A percentile compares a stretch with the other conserved stretches of the same genome.
phyloP scores from a whole-genome alignment of 2,888 invertebrate species.

The Entomobrya multifasciata region DNA sequence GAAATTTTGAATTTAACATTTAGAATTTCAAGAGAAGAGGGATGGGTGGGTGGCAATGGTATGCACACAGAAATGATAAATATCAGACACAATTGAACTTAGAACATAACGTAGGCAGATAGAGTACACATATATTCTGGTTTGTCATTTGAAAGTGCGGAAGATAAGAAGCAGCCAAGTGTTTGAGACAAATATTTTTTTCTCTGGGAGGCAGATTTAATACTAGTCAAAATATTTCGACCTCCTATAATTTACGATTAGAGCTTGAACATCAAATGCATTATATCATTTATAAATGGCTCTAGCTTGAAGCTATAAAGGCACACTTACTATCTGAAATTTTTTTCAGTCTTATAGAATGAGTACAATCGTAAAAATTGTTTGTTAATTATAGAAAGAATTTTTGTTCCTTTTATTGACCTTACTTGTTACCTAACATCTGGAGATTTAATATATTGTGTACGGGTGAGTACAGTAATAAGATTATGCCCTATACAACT shows the following conservation, averaged over 20 bases:
- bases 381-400: conserved; percentile 1
- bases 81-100: conserved; percentile 6
- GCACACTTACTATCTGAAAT: conserved; percentile 4
- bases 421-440: no score
- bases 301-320: background rate
- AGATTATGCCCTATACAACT: conserved; percentile 10
- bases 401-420: background rate
- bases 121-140: conserved; percentile 6
- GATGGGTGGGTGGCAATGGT: conserved; percentile 37
- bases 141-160: background rate
- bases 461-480: conserved; percentile 28
- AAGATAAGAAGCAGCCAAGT: conserved; percentile 2
- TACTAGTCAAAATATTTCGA: conserved; percentile 62
- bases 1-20: no score
- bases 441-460: no score
- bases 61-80: conserved; percentile 19
- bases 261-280: conserved; percentile 19
- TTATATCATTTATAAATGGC: conserved; percentile 38
- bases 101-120: background rate
- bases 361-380: no score
- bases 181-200: background rate
- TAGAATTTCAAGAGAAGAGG: background rate
- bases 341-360: no score
- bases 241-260: conserved; percentile 61
- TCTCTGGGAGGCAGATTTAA: background rate